These are phyloP conservation scores for Amitus sp. DNA, from an alignment of 2,888 invertebrate species.

Conservation along the genomic window DNA sequence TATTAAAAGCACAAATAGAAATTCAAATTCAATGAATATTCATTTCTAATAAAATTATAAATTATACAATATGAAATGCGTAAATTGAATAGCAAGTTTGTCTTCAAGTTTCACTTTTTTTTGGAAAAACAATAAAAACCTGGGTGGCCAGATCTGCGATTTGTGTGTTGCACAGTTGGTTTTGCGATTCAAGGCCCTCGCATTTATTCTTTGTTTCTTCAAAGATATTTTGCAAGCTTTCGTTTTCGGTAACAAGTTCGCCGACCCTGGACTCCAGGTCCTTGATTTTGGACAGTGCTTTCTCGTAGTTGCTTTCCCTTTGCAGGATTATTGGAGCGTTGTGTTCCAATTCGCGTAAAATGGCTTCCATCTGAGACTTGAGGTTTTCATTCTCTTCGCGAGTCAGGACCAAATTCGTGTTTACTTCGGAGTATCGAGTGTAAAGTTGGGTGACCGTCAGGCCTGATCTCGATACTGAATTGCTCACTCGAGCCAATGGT, in stretches of 20 bases:
- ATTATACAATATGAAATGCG: too few species aligned
- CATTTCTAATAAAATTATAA: too few species aligned
- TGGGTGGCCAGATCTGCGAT: not conserved
- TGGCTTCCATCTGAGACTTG: not conserved
- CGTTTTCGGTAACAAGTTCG: not conserved
- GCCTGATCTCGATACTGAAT: not conserved
- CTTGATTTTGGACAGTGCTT: not conserved
- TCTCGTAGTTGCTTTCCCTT: not conserved
- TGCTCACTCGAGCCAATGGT: not conserved
- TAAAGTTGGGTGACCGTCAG: not conserved
- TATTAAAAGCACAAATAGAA: too few species aligned
- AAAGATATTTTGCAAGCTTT: not conserved
- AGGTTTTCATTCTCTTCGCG: not conserved
- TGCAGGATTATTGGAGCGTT: not conserved
- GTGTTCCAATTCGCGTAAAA: not conserved
- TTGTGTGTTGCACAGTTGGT: not conserved
- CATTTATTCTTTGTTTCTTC: not conserved
- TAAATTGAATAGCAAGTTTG: too few species aligned
- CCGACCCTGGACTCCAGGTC: not conserved
- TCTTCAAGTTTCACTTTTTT: too few species aligned
- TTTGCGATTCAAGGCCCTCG: not conserved
- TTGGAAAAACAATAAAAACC: not conserved
- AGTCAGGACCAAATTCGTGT: not conserved
- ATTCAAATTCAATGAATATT: too few species aligned
- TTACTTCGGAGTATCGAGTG: not conserved